phyloP scores from a whole-genome alignment of 2,113 vertebrate species.

The Chionomys nivalis region DNA sequence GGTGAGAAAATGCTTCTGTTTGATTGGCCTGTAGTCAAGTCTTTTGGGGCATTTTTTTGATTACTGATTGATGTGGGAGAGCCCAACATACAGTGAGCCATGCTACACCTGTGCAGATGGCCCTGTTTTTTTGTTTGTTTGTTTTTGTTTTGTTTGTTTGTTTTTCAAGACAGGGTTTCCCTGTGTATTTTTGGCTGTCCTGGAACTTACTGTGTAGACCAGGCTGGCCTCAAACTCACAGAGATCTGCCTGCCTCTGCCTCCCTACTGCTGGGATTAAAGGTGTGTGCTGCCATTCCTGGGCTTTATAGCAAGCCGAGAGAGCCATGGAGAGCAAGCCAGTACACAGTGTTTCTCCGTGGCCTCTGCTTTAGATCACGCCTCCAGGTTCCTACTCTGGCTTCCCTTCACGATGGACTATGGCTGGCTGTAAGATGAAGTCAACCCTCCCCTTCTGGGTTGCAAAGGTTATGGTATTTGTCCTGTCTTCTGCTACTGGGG shows the following conservation, averaged over 20 bases:
- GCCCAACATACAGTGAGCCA: neutral
- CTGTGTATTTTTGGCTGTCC: neutral
- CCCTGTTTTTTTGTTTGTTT: neutral
- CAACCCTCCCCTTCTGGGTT: neutral
- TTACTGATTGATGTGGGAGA: neutral
- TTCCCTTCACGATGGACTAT: neutral
- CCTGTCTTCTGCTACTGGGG: too few species aligned
- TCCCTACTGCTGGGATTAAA: neutral
- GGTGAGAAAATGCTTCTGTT: neutral
- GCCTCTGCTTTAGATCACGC: neutral
- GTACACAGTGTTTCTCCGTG: neutral
- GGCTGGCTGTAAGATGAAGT: neutral
- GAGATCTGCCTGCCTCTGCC: neutral
- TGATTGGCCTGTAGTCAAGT: neutral
- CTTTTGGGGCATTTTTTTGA: neutral
- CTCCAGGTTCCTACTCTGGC: neutral
- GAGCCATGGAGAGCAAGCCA: neutral
- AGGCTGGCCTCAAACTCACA: neutral
- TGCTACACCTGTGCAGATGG: neutral
- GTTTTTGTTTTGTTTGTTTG: neutral
- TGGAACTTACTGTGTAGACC: neutral
- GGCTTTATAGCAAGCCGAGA: neutral
- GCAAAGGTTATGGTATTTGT: neutral
- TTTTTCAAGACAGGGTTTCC: neutral
- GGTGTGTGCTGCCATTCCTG: neutral